Percentiles rank a stretch among this genome's conserved stretches.
Conservation (phyloP, 2,797 vertebrate species). For the Aulostomus chinensis region DNA sequence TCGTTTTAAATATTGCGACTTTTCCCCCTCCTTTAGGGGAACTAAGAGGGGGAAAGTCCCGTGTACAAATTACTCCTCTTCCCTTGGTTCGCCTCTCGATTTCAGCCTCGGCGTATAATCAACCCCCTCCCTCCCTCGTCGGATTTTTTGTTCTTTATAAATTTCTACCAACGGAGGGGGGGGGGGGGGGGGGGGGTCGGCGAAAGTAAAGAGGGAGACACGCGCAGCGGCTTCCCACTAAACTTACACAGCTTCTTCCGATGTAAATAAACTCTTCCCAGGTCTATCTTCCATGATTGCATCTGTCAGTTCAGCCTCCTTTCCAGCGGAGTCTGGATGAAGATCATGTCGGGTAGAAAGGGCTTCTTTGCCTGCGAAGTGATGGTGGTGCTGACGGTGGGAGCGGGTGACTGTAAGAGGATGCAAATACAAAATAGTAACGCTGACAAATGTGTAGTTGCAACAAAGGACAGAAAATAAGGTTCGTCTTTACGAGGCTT, state of each 20-base stretch:
- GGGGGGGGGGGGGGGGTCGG: conserved; percentile 81
- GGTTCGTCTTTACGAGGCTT: too few relatives aligned
- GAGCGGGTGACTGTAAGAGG: conserved; percentile 38
- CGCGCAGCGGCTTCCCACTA: conserved; percentile 72
- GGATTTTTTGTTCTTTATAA: conserved; percentile 87
- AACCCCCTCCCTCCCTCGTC: conserved; percentile 81
- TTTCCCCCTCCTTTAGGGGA: conserved; percentile 86
- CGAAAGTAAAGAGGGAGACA: conserved; percentile 76
- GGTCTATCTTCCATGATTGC: conserved; percentile 62
- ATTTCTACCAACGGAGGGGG: conserved; percentile 84
- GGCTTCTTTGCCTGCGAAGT: conserved; percentile 72
- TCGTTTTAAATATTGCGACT: conserved; percentile 80
- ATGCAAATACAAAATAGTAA: conserved; percentile 44
- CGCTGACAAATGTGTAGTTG: conserved; percentile 26
- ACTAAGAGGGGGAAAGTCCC: conserved; percentile 87
- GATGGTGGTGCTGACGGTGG: conserved; percentile 68
- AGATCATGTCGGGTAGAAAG: conserved; percentile 73
- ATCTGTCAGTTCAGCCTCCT: conserved; percentile 75
- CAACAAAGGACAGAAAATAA: conserved; percentile 4
- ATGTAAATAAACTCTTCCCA: conserved; percentile 63
- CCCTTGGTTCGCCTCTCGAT: conserved; percentile 86
- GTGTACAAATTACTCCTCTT: conserved; percentile 83
- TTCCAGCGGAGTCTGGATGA: conserved; percentile 73
- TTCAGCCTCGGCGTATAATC: conserved; percentile 84
- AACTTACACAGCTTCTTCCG: conserved; percentile 72